Conservation (phyloP, 2,888 invertebrate genomes). For the Caenorhabditis sulstoni region DNA sequence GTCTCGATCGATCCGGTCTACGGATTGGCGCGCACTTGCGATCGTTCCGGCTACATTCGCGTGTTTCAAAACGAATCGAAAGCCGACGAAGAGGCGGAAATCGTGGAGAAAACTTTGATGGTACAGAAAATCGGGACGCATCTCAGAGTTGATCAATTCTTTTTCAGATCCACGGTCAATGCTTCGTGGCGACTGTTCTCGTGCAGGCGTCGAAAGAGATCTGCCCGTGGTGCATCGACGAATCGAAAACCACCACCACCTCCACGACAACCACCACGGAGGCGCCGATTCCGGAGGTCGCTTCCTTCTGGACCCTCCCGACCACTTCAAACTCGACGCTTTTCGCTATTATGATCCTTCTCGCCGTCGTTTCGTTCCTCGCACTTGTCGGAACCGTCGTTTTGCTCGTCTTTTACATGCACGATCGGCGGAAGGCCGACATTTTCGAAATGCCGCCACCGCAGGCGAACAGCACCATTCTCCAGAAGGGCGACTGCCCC, state of each 20-base stretch:
- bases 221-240: slow-evolving; percentile 57
- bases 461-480: slow-evolving; percentile 41
- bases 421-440: slow-evolving; percentile 23
- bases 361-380: slow-evolving; percentile 28
- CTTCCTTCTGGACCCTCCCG: background rate
- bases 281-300: background rate
- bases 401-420: slow-evolving; percentile 35
- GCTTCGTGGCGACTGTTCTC: slow-evolving; percentile 42
- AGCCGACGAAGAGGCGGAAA: background rate
- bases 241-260: slow-evolving; percentile 13
- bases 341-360: slow-evolving; percentile 12
- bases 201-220: slow-evolving; percentile 40
- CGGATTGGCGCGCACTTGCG: slow-evolving; percentile 57
- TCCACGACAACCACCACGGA: slow-evolving; percentile 7
- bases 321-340: slow-evolving; percentile 10
- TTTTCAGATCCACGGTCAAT: slow-evolving; percentile 53
- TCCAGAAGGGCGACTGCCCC: slow-evolving; percentile 1
- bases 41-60: slow-evolving; percentile 51
- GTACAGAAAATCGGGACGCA: background rate
- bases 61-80: slow-evolving; percentile 27
- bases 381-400: slow-evolving; percentile 32
- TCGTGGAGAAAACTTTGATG: slow-evolving; percentile 6
- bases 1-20: slow-evolving; percentile 57
- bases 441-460: slow-evolving; percentile 41
- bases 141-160: background rate